These are phyloP conservation scores for Circaetus gallicus DNA, from an alignment of 2,113 vertebrate genomes.

Conservation along the genomic window DNA sequence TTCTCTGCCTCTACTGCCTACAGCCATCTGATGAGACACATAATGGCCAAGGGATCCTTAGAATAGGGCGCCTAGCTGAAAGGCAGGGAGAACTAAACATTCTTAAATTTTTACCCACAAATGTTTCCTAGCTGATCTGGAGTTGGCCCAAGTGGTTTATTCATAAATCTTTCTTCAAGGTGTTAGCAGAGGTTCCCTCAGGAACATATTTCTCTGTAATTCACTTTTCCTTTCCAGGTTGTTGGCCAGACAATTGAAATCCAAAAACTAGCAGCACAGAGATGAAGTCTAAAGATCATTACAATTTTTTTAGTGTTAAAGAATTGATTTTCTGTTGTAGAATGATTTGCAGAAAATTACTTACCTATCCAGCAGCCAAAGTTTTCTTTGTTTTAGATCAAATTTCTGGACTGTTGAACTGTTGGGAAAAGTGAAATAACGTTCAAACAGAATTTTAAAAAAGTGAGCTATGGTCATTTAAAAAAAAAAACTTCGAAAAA, in stretches of 20 bases:
- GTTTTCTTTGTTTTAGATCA: not conserved
- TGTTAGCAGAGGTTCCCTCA: not conserved
- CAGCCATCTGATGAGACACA: not conserved
- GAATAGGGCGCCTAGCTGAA: not conserved
- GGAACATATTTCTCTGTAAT: not conserved
- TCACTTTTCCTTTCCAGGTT: not conserved
- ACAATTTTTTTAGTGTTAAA: not conserved
- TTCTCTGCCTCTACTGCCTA: not conserved
- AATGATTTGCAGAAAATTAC: slow-evolving; percentile 3
- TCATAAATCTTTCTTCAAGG: not conserved
- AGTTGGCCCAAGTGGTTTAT: not conserved
- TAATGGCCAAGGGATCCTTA: not conserved
- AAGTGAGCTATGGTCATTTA: not conserved
- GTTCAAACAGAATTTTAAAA: not conserved
- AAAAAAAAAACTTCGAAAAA: not conserved
- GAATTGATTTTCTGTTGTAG: not conserved
- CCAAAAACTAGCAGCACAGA: not conserved
- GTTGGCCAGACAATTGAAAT: not conserved
- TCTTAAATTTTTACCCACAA: not conserved
- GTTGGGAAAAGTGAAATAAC: not conserved
- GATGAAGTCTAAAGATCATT: not conserved
- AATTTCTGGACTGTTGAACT: not conserved
- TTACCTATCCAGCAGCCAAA: not conserved
- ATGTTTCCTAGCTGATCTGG: not conserved
- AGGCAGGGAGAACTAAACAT: not conserved